Evolutionary conservation across 1,140 invertebrate species (phyloP).

Genomic region (Temnothorax curvispinosus): DNA sequence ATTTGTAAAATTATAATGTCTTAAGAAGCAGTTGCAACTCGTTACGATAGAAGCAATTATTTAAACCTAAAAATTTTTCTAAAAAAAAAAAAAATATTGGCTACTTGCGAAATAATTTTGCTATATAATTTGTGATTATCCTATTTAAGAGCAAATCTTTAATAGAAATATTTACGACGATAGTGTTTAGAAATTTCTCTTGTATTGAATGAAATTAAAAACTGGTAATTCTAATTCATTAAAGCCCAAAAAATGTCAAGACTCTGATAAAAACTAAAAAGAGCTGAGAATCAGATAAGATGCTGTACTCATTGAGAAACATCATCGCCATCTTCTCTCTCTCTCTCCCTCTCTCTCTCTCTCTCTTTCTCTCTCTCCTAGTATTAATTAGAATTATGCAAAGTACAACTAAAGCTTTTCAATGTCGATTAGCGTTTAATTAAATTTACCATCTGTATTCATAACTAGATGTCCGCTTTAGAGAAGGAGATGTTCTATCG

Average conservation of each 20-base stretch:
- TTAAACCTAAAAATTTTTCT: not conserved
- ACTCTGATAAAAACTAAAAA: constrained; percentile 1
- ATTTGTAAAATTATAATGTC: constrained; percentile 1
- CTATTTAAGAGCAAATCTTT: not conserved
- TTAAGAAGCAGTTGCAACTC: not conserved
- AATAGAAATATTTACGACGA: not conserved
- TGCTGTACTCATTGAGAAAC: not conserved
- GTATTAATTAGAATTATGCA: constrained; percentile 34
- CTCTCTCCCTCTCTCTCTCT: too few relatives aligned
- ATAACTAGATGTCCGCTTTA: constrained; percentile 26
- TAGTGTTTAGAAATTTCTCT: not conserved
- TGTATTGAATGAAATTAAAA: not conserved
- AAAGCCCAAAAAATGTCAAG: not conserved
- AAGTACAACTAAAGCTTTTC: constrained; percentile 3
- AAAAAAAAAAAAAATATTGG: not conserved
- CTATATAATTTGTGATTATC: not conserved
- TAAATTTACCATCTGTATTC: constrained; percentile 39
- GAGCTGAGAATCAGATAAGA: constrained; percentile 9
- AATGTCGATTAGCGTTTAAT: constrained; percentile 28
- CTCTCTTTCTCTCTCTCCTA: not conserved
- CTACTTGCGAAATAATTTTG: not conserved
- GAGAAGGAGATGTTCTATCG: not conserved
- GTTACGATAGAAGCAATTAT: not conserved
- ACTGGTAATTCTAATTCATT: not conserved
- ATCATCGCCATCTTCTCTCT: not conserved